phyloP scores from a whole-genome alignment of 2,797 vertebrate species.

The Gadopsis bispinosus region DNA sequence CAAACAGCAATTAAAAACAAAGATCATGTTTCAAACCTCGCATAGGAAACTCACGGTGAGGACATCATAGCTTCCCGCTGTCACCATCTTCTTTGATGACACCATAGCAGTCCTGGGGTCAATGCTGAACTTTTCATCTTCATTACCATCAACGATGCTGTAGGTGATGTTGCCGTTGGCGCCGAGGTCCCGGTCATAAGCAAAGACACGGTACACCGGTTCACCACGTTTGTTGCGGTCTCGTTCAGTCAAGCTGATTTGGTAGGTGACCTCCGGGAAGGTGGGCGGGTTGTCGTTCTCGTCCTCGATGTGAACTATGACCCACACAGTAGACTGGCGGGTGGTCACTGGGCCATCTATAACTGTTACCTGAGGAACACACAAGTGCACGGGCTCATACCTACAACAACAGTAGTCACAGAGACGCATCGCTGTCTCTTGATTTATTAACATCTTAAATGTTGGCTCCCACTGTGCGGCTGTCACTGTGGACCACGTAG shows the following conservation, averaged over 20 bases:
- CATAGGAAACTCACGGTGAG: conserved; percentile 88
- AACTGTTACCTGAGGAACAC: conserved; percentile 88
- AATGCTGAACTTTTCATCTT: conserved; percentile 93
- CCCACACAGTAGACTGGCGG: conserved; percentile 90
- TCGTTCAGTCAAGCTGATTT: conserved; percentile 90
- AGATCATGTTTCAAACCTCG: not conserved
- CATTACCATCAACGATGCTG: conserved; percentile 93
- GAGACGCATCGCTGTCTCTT: not conserved
- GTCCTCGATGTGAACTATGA: conserved; percentile 94
- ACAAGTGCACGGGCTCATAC: not conserved
- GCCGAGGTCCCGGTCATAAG: conserved; percentile 91
- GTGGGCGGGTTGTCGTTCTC: conserved; percentile 96
- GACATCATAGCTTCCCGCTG: conserved; percentile 91
- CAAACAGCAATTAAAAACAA: not conserved
- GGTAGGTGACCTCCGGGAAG: conserved; percentile 94
- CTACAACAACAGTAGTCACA: not conserved
- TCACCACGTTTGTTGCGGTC: conserved; percentile 89
- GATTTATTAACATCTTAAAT: conserved; percentile 38
- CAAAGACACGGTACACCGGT: conserved; percentile 92
- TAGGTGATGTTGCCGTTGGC: conserved; percentile 95
- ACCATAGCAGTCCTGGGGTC: conserved; percentile 94
- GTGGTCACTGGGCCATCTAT: conserved; percentile 89
- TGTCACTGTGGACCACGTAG: conserved; percentile 47
- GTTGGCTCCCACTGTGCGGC: conserved; percentile 28
- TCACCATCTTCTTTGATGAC: conserved; percentile 92